Evolutionary conservation across 2,797 vertebrate genomes (phyloP).

Genomic region (Arrhamphus sclerolepis): DNA sequence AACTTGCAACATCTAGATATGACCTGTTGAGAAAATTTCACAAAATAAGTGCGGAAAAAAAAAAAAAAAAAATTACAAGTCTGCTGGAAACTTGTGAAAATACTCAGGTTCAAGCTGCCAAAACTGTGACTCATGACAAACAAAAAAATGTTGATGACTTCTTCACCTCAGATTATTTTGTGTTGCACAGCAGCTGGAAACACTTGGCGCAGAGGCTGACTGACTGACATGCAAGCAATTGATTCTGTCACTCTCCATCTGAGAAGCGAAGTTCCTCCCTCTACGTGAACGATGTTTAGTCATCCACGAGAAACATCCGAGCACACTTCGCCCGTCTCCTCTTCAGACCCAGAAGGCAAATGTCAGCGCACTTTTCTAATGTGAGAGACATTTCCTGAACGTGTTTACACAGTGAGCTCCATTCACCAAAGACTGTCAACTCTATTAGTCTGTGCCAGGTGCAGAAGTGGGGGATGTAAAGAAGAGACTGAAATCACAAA

Average conservation of each 20-base stretch:
- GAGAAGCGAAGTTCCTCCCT: slow-evolving; percentile 23
- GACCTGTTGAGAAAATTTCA: not conserved
- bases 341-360: slow-evolving; percentile 40
- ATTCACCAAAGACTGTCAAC: slow-evolving; percentile 19
- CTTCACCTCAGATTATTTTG: slow-evolving; percentile 37
- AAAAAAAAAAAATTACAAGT: not conserved
- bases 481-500: slow-evolving; percentile 7
- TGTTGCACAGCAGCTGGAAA: slow-evolving; percentile 33
- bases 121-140: slow-evolving; percentile 27
- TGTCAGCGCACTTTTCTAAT: slow-evolving; percentile 41
- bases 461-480: slow-evolving; percentile 7
- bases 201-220: slow-evolving; percentile 12
- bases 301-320: slow-evolving; percentile 10
- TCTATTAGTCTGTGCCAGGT: slow-evolving; percentile 38
- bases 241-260: slow-evolving; percentile 57
- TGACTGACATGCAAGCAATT: slow-evolving; percentile 52
- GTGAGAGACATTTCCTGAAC: slow-evolving; percentile 35
- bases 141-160: slow-evolving; percentile 25
- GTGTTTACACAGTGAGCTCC: slow-evolving; percentile 48
- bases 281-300: slow-evolving; percentile 12
- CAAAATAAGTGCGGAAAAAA: no score
- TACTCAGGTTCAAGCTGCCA: not conserved
- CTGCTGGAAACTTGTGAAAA: slow-evolving; percentile 6
- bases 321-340: slow-evolving; percentile 16
- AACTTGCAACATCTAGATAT: not conserved